phyloP scores from a whole-genome alignment of 2,888 invertebrate species.

The Hermaeophaga mercurialis region DNA sequence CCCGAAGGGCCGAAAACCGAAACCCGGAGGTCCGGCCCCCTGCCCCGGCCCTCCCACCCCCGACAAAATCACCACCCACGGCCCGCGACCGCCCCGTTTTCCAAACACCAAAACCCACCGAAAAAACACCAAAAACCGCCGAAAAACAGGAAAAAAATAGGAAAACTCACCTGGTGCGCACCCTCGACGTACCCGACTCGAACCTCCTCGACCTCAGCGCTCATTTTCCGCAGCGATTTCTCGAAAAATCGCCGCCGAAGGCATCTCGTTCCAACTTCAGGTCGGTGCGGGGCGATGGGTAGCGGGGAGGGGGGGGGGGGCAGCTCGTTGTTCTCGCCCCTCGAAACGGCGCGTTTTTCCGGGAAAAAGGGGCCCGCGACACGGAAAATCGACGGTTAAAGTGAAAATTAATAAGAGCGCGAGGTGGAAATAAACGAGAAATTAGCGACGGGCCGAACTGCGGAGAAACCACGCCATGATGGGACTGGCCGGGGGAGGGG shows the following conservation, averaged over 20 bases:
- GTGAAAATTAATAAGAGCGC: too few species aligned
- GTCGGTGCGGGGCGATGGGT: constrained; percentile 35
- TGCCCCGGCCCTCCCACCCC: too few species aligned
- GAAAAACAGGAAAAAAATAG: too few species aligned
- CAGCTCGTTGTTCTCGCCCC: too few species aligned
- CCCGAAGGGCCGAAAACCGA: too few species aligned
- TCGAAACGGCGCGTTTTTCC: too few species aligned
- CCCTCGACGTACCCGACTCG: constrained; percentile 51
- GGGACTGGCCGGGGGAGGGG: constrained; percentile 51
- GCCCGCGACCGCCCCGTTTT: constrained; percentile 43
- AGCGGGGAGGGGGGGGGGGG: too few species aligned
- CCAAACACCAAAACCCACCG: constrained; percentile 25
- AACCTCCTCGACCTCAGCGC: constrained; percentile 43
- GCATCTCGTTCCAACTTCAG: constrained; percentile 39
- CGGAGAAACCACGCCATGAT: constrained; percentile 58
- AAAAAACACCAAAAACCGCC: constrained; percentile 16
- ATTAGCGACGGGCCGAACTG: constrained; percentile 57
- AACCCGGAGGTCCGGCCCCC: too few species aligned
- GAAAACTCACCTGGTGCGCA: constrained; percentile 47
- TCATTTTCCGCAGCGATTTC: constrained; percentile 36
- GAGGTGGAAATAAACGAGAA: constrained; percentile 38
- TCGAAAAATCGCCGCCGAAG: constrained; percentile 31
- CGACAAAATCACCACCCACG: constrained; percentile 49
- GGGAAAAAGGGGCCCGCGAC: too few species aligned
- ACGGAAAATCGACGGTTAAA: too few species aligned